Base-by-base conservation (phyloP, 2,113 vertebrate species). In the Cyphomyrus plagiostoma region DNA sequence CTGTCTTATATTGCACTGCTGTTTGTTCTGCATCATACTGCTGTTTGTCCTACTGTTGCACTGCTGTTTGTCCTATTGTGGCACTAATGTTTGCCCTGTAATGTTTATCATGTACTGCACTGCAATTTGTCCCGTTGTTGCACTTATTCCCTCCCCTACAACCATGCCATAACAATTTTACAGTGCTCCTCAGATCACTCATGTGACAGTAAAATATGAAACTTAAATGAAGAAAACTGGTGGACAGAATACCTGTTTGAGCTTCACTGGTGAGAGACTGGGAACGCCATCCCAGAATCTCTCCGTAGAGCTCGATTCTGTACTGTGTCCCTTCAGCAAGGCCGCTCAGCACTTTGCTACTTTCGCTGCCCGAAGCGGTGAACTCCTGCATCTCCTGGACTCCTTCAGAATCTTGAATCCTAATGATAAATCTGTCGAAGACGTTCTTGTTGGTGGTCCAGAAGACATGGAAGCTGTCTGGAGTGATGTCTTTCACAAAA, bases 381-480 rank as follows among this genome's bases (percentile, higher is more conserved):
- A 96, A 93, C 92, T 98, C 97, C 91, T 95, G 94, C 5, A 97
- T 97, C 58, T 97, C 96, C 86, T 94, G 95, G 80, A 96, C 94
- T 91, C 95, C 96, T 94, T 96, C 97, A 93, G 94, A 93, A 93
- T 98, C 98, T 94, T 97, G 97, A 93, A 99, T 95, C 96, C 97
- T 98, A 95, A 99, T 96, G 92, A 98, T 95, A 95, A 98, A 99
- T 92, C 95, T 96, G 94, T 98, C 97, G 93, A 99, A 99, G 94
- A 96, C 92, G 89, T 96, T 97, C 0, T 98, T 97, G 26, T 98
- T 97, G 1, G 97, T 95, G 10, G 97, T 96, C 98, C 98, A 99
- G 23, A 98, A 97, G 88, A 99, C 95, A 89, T 96, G 98, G 95
- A 99, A 98, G 91, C 98, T 92, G 0, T 97, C 95, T 0, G 96